Evolutionary conservation across 1,140 invertebrate species (phyloP), one percentile per base, ranked within the genome.

Genomic region (Monomorium pharaonis): DNA sequence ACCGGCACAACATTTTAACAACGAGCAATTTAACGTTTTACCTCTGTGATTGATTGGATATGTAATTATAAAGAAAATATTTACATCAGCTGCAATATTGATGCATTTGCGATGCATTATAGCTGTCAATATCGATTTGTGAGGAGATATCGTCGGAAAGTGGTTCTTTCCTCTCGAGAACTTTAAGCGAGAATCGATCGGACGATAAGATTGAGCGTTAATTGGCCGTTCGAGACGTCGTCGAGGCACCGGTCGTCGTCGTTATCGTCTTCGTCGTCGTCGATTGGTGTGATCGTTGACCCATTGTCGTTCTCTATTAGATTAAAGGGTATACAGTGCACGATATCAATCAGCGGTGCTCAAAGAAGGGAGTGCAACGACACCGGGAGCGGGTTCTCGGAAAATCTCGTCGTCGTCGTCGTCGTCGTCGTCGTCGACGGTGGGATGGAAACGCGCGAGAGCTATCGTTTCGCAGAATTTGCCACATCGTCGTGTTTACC

Each of bases 231-330:
- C 10, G 24, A 89, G 76, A 86, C 44, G 9, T 49, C 65, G 3
- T 67, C 37, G 62, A 81, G n/a, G 62, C 14, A 62, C n/a, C n/a
- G n/a, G n/a, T n/a, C n/a, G n/a, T n/a, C 42, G n/a, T 67, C 56
- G 16, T 27, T n/a, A 37, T 37, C 37, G 37, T 33, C 33, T 2
- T 76, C 18, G 10, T 30, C 58, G 27, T 47, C 37, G 49, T 76
- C 88, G 89, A 93, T 94, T 91, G 92, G 86, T 76, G 86, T 92
- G 93, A 93, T 94, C 92, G 91, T 78, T 92, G 91, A 89, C 84
- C 91, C 91, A 92, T 93, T 93, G 90, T 93, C 86, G 85, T 89
- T 86, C 86, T 89, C 86, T 89, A 93, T 94, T 92, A 91, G 87
- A 93, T 93, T 93, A 91, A 87, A 87, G 88, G 65, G 76, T 84